phyloP scores from a whole-genome alignment of 2,797 vertebrate genomes.

The Rhinatrema bivittatum region DNA sequence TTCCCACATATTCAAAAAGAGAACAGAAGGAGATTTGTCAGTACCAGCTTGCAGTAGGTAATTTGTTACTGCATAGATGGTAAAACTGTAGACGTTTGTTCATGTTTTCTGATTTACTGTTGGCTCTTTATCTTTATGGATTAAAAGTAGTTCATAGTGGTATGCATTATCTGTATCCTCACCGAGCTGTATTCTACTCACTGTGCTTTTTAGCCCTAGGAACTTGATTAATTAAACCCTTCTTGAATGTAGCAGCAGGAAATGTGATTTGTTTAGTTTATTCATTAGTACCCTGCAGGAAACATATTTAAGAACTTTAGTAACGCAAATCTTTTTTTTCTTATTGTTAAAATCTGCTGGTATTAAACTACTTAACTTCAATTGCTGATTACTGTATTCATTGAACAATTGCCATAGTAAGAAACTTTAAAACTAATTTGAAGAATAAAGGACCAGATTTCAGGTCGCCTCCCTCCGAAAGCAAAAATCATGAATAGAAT shows the following conservation, averaged over 20 bases:
- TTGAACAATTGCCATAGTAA: not conserved
- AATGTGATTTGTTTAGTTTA: constrained; percentile 13
- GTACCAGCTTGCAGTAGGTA: too few species aligned
- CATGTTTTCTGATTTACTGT: too few species aligned
- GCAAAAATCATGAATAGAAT: too few species aligned
- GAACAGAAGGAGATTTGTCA: too few species aligned
- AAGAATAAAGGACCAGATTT: too few species aligned
- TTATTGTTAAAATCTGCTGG: not conserved
- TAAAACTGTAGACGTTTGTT: too few species aligned
- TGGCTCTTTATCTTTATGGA: too few species aligned
- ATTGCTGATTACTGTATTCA: not conserved
- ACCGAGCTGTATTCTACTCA: constrained; percentile 21
- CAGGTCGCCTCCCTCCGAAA: too few species aligned
- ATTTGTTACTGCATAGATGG: too few species aligned
- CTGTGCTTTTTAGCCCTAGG: constrained; percentile 22
- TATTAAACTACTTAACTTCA: constrained; percentile 1
- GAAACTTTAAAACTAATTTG: too few species aligned
- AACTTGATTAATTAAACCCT: constrained; percentile 31
- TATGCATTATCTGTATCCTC: constrained; percentile 10
- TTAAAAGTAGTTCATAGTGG: constrained; percentile 5
- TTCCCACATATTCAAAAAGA: too few species aligned
- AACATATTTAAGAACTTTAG: not conserved
- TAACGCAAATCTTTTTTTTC: too few species aligned
- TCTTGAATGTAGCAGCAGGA: constrained; percentile 5
- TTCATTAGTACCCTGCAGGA: constrained; percentile 17